A percentile compares a stretch with the other conserved stretches of the same genome.
phyloP scores from a whole-genome alignment of 2,888 invertebrate species.

The Nephrotoma guestfalica region DNA sequence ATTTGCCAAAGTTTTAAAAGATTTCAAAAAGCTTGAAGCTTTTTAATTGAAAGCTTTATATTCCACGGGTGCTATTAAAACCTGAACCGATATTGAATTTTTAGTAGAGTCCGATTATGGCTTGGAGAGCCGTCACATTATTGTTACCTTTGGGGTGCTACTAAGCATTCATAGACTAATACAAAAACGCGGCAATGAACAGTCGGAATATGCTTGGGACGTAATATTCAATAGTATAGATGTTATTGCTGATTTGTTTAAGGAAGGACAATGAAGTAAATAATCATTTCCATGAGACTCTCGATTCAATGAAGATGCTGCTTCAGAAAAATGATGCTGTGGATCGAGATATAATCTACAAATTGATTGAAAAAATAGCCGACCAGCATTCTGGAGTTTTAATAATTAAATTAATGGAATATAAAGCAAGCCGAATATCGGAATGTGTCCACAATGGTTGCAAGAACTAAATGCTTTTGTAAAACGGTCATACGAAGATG shows the following conservation, averaged over 20 bases:
- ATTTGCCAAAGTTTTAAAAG: too few species aligned
- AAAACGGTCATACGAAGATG: conserved; percentile 62
- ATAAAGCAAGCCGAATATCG: conserved; percentile 49
- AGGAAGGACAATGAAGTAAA: conserved; percentile 22
- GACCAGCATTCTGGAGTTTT: conserved; percentile 62
- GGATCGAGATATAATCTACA: conserved; percentile 56
- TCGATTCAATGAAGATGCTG: conserved; percentile 62
- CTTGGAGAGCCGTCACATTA: conserved; percentile 52
- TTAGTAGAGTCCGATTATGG: too few species aligned
- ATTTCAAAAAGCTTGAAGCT: too few species aligned
- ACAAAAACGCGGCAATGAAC: conserved; percentile 55
- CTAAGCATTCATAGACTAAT: conserved; percentile 67
- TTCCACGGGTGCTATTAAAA: too few species aligned
- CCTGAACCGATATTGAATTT: too few species aligned
- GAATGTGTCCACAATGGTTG: conserved; percentile 54
- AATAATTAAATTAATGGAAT: conserved; percentile 56
- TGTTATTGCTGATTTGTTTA: conserved; percentile 37
- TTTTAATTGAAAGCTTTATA: too few species aligned
- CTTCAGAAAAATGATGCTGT: conserved; percentile 58
- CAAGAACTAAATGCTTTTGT: conserved; percentile 53
- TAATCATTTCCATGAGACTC: conserved; percentile 54
- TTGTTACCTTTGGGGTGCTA: conserved; percentile 77
- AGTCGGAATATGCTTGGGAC: conserved; percentile 76
- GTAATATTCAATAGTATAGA: conserved; percentile 61
- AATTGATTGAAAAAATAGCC: conserved; percentile 67